Evolutionary conservation across 2,797 vertebrate species (phyloP), one percentile per base, ranked within the genome.

Genomic region (Melopsittacus undulatus): DNA sequence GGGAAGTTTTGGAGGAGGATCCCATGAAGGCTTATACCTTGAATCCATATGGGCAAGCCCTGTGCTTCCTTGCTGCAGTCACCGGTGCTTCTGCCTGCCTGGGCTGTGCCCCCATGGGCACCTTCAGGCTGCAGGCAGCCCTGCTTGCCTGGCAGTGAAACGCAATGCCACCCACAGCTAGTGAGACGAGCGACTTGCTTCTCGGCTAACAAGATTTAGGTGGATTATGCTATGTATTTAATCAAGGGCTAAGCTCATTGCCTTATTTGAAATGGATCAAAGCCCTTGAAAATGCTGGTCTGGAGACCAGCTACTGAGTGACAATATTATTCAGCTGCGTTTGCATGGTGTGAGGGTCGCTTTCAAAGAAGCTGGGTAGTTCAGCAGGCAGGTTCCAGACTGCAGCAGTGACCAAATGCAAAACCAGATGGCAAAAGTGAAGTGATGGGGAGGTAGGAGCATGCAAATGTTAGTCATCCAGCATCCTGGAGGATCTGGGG

Each of bases 181-280:
- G 34, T 8, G 83, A 95, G 93, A 90, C 1, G 8, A 94, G 70
- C 13, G 68, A 49, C 79, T 96, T 82, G 79, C 83, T 91, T 72
- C 76, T 66, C 8, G 1, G 90, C 91, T 96, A 96, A 94, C 45
- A 62, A 86, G 97, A 97, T 96, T 94, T 92, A 90, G 92, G 86
- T 95, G 95, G 92, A 87, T 96, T 97, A 97, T 96, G 81, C 90
- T 94, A 88, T 95, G 81, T 96, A 95, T 97, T 96, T 92, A 97
- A 97, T 97, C 85, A 96, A 87, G 88, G 83, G 92, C 90, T 97
- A 95, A 97, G 91, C 94, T 96, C 64, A 82, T 96, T 96, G 92
- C 91, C 89, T 95, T 91, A 84, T 89, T 97, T 96, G 90, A 95
- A 93, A 84, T 93, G 87, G 82, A 96, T 94, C 86, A 97, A 96